Conservation (phyloP, 2,888 invertebrate species). For the Athetis lepigone region DNA sequence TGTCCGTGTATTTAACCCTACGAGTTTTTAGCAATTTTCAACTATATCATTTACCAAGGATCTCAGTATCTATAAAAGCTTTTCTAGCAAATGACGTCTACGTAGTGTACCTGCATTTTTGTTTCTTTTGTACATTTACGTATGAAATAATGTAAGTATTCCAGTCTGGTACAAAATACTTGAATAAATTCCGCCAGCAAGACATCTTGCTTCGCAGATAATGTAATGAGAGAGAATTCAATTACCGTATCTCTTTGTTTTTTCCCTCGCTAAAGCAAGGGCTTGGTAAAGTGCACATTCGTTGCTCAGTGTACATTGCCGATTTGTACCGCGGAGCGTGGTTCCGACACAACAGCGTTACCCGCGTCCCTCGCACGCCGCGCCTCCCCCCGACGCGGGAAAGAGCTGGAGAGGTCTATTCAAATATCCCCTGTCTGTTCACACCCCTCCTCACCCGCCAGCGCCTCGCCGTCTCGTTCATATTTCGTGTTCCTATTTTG, state of each 20-base stretch:
- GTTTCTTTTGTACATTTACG: slow-evolving; percentile 26
- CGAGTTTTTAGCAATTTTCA: slow-evolving; percentile 1
- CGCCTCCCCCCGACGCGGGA: slow-evolving; percentile 74
- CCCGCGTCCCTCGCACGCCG: slow-evolving; percentile 67
- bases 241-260: slow-evolving; percentile 85
- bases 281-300: slow-evolving; percentile 86
- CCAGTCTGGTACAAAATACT: slow-evolving; percentile 63
- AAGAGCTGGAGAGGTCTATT: slow-evolving; percentile 88
- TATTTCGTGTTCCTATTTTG: slow-evolving; percentile 91
- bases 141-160: slow-evolving; percentile 54
- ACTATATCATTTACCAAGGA: slow-evolving; percentile 14
- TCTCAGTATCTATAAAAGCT: slow-evolving; percentile 12
- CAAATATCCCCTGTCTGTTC: slow-evolving; percentile 89
- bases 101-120: slow-evolving; percentile 10
- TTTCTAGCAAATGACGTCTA: slow-evolving; percentile 24
- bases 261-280: slow-evolving; percentile 72
- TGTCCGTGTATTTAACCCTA: slow-evolving; percentile 1
- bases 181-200: slow-evolving; percentile 67
- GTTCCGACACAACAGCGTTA: slow-evolving; percentile 89
- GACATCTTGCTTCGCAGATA: slow-evolving; percentile 83
- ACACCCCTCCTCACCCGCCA: slow-evolving; percentile 87
- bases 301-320: slow-evolving; percentile 84
- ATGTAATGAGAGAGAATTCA: slow-evolving; percentile 87
- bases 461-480: slow-evolving; percentile 91
- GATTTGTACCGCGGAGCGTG: slow-evolving; percentile 84